Evolutionary conservation across 2,888 invertebrate genomes (phyloP).

Genomic region (Nephrotoma flavescens): DNA sequence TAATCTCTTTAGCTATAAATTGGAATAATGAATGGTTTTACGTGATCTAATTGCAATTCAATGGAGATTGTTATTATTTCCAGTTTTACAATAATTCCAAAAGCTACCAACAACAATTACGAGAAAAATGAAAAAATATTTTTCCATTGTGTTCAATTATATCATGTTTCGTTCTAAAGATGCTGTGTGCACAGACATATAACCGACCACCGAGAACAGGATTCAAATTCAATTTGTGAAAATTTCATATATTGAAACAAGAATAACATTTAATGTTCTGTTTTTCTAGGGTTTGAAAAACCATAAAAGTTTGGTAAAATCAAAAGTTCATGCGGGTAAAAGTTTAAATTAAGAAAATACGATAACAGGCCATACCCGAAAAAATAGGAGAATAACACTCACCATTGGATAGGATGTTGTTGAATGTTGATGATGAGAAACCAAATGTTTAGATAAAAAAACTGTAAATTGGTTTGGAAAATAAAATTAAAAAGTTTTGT

Average conservation of each 20-base stretch:
- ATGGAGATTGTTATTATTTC: neutral
- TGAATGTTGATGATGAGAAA: neutral
- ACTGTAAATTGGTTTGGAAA: neutral
- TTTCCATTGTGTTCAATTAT: neutral
- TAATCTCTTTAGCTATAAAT: too few species aligned
- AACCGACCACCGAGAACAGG: neutral
- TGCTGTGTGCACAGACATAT: neutral
- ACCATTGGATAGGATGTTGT: neutral
- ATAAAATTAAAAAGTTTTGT: too few species aligned
- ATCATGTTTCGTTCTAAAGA: neutral
- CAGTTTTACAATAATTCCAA: neutral
- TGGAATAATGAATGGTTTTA: neutral
- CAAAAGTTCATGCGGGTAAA: neutral
- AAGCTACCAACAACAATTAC: neutral
- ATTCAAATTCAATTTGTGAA: neutral
- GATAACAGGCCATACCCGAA: neutral
- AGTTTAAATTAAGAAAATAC: neutral
- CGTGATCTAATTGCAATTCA: neutral
- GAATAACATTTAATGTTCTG: neutral
- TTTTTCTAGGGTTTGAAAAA: neutral
- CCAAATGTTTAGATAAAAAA: neutral
- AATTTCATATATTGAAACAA: neutral
- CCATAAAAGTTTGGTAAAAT: neutral
- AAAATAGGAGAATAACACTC: neutral
- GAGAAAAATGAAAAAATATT: neutral